Evolutionary conservation across 2,888 invertebrate species (phyloP).

Genomic region (Belgica antarctica): DNA sequence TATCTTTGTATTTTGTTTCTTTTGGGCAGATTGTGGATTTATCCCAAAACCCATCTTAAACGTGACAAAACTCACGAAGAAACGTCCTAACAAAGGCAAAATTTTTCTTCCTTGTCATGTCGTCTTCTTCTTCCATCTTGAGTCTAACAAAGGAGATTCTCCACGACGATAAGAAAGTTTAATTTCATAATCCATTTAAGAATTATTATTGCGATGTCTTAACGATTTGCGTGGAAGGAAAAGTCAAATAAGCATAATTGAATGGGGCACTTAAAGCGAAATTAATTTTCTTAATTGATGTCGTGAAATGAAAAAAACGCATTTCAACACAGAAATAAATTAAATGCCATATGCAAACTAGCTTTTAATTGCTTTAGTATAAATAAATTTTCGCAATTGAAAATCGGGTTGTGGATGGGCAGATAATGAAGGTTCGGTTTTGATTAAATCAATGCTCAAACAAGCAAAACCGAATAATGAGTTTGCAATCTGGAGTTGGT

Average conservation of each 20-base stretch:
- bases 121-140: constrained; percentile 7
- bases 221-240: background rate
- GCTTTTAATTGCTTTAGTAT: constrained; percentile 32
- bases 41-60: no score
- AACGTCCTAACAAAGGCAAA: background rate
- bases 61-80: no score
- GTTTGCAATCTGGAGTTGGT: constrained; percentile 10
- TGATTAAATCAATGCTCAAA: constrained; percentile 29
- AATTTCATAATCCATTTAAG: constrained; percentile 21
- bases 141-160: constrained; percentile 20
- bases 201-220: background rate
- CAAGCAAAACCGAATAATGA: constrained; percentile 9
- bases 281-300: constrained; percentile 33
- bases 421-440: background rate
- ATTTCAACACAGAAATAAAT: constrained; percentile 26
- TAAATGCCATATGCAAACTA: constrained; percentile 36
- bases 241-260: constrained; percentile 18
- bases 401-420: background rate
- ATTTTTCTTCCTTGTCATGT: background rate
- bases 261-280: constrained; percentile 22
- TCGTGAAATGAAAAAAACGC: constrained; percentile 7
- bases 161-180: constrained; percentile 18
- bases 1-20: no score
- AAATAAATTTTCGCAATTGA: constrained; percentile 33
- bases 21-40: no score